Base-by-base conservation (phyloP, 2,797 vertebrate genomes). In the Lagorchestes hirsutus region DNA sequence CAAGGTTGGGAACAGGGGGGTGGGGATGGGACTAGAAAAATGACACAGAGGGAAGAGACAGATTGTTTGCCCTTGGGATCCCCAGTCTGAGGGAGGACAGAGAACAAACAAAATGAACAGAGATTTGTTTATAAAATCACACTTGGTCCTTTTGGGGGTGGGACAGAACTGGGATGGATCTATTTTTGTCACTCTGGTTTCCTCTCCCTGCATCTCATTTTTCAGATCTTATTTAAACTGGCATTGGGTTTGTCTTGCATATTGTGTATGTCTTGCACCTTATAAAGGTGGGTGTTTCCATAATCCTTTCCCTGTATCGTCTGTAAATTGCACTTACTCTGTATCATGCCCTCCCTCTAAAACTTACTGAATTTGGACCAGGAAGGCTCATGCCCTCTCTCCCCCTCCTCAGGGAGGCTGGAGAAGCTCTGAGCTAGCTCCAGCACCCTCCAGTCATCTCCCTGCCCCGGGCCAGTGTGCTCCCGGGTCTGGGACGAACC, bases 41-140 rank as follows among this genome's bases (percentile, higher is more conserved):
- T 87, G 74, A 87, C 74, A 87, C 74, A 87, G 22, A 87, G 67
- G n/a, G 74, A 87, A 87, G 62, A 74, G 40, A 87, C 40, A 87
- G 74, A 87, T 87, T 87, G 74, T 82, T 82, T 82, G 74, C 24
- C 74, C 40, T 27, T 27, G 74, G 74, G 74, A 87, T 22, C 31
- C 40, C 74, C 74, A 46, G 40, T 87, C 74, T 87, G 40, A 87
- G 29, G 90, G 52, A 91, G 90, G 90, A 55, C 29, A 91, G 52
- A 91, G 67, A 82, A 87, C 40, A 87, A 87, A 87, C 74, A 50
- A 87, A 87, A 87, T 27, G 40, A 87, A 27, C 74, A 87, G 40
- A 87, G 27, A 87, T 87, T 87, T 87, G 74, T 87, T 87, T 87
- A 87, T 50, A 50, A 87, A 87, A 87, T 87, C 46, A 12, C 74